Evolutionary conservation across 2,888 invertebrate species (phyloP).

Genomic region (Lacanobia wlatinum): DNA sequence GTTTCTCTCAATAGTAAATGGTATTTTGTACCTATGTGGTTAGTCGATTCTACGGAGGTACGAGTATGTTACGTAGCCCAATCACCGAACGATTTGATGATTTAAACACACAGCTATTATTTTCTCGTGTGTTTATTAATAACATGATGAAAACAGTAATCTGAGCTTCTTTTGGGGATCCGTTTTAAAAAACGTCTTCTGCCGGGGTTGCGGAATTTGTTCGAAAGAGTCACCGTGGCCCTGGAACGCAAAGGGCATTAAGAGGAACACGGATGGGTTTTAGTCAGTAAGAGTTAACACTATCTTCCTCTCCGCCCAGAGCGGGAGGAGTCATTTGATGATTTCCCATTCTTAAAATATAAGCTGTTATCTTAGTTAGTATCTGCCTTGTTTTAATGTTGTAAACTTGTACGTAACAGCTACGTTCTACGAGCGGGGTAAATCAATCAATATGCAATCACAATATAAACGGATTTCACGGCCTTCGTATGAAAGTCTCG

Average conservation of each 20-base stretch:
- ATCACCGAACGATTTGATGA: slow-evolving; percentile 53
- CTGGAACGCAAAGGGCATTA: too few relatives aligned
- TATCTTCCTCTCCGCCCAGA: too few relatives aligned
- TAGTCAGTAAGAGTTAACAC: too few relatives aligned
- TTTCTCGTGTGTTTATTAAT: slow-evolving; percentile 61
- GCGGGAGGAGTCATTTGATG: too few relatives aligned
- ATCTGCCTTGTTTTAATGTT: neutral
- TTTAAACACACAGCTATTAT: slow-evolving; percentile 63
- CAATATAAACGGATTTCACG: slow-evolving; percentile 34
- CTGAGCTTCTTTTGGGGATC: slow-evolving; percentile 26
- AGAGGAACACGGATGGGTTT: too few relatives aligned
- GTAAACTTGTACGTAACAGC: too few relatives aligned
- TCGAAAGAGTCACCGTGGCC: too few relatives aligned
- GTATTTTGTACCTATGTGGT: neutral
- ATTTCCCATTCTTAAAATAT: neutral
- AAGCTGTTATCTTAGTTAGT: neutral
- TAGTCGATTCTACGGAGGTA: neutral
- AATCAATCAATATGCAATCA: slow-evolving; percentile 44
- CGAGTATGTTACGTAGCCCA: neutral
- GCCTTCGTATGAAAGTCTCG: slow-evolving; percentile 22
- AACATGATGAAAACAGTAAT: slow-evolving; percentile 41
- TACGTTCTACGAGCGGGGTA: slow-evolving; percentile 48
- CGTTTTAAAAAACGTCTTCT: neutral
- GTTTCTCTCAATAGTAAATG: neutral
- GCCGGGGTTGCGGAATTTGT: too few relatives aligned